Evolutionary conservation across 2,113 vertebrate genomes (phyloP).

Genomic region (Cochlearius cochlearius): DNA sequence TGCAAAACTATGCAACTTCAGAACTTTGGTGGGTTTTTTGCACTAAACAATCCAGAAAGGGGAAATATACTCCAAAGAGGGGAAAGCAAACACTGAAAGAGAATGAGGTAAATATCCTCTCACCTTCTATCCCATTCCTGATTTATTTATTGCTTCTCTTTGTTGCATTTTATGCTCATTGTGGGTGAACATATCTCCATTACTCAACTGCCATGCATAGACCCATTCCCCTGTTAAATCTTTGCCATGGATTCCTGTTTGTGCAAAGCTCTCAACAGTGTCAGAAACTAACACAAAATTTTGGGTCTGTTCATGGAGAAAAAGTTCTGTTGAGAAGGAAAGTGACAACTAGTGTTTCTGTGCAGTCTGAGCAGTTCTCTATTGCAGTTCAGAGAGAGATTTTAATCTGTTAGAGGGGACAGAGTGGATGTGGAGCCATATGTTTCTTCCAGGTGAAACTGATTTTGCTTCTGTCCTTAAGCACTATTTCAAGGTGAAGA

Average conservation of each 20-base stretch:
- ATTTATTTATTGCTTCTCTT: not conserved
- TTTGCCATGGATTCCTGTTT: not conserved
- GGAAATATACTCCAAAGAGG: not conserved
- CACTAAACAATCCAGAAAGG: not conserved
- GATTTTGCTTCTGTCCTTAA: not conserved
- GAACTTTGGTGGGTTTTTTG: not conserved
- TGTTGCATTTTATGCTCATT: not conserved
- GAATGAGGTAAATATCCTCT: not conserved
- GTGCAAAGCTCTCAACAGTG: not conserved
- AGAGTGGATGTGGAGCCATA: not conserved
- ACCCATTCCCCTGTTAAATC: not conserved
- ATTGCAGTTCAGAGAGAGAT: not conserved
- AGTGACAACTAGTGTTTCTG: not conserved
- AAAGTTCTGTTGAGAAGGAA: not conserved
- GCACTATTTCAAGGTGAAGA: not conserved
- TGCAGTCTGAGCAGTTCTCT: not conserved
- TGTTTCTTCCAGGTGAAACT: not conserved
- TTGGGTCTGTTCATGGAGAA: not conserved
- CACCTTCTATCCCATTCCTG: not conserved
- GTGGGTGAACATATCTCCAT: not conserved
- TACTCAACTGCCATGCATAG: fast-evolving
- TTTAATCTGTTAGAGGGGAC: not conserved
- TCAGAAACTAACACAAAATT: not conserved
- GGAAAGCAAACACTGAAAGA: not conserved
- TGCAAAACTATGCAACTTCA: not conserved